Evolutionary conservation across 2,113 vertebrate species (phyloP), one percentile per base, ranked within the genome.

Genomic region (Excalfactoria chinensis): DNA sequence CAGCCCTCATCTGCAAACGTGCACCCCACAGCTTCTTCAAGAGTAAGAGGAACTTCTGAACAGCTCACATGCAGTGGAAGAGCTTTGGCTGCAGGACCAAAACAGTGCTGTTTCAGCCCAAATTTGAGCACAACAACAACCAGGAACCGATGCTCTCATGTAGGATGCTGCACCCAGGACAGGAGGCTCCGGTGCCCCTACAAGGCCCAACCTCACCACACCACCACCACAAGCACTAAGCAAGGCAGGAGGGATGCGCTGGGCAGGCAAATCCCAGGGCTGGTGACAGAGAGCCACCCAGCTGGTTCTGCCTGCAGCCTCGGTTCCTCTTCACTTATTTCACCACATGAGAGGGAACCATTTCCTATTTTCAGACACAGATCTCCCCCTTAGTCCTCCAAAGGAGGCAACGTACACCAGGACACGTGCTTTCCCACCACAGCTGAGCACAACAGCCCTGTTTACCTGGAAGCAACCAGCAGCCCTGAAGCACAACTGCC

Each of bases 401-500:
- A 71, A 53, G 26, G 26, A 83, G 17, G 28, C 2, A n/a, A 8
- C 32, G 11, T 0, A 56, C 77, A 74, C 14, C 37, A 12, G 0
- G 0, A 34, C 46, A 76, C 49, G 7, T 2, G 19, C 14, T 58
- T 77, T 40, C 46, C 68, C 76, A 32, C 9, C 11, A n/a, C 13
- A 73, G 20, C 41, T 49, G 41, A 44, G 26, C 48, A 28, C n/a
- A 34, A 8, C 1, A 49, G 41, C 44, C 55, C 25, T 30, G 56
- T 69, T 84, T 70, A 85, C 49, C 32, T 22, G n/a, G 53, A 95
- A 85, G 60, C 5, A 60, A 64, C 13, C 14, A 49, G 41, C 48
- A 79, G 13, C 13, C 44, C 58, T 15, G 5, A 89, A 78, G 16
- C 15, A 88, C 71, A 76, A 58, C 53, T 46, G 30, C 32, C 19